Conservation (phyloP, 2,797 vertebrate species). For the Microcaecilia unicolor region DNA sequence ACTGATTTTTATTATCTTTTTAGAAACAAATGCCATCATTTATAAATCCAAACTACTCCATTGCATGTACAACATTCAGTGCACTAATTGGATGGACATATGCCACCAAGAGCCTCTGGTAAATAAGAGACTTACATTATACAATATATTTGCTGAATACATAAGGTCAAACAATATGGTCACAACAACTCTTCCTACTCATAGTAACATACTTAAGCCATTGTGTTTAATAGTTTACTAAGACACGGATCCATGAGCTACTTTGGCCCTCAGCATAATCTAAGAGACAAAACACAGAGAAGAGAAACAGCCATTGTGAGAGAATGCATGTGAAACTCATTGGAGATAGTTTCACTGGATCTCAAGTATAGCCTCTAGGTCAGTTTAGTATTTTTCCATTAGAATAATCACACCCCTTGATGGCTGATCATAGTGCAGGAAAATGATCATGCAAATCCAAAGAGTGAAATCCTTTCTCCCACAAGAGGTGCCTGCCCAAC, state of each 20-base stretch:
- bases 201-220: constrained; percentile 47
- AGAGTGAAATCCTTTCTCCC: constrained; percentile 38
- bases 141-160: constrained; percentile 57
- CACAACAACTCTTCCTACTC: constrained; percentile 45
- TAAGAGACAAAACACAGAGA: constrained; percentile 64
- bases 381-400: too few species aligned
- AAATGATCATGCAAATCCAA: constrained; percentile 80
- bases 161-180: constrained; percentile 55
- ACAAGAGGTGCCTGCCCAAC: constrained; percentile 56
- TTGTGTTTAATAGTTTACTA: constrained; percentile 33
- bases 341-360: constrained; percentile 23
- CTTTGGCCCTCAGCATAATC: constrained; percentile 57
- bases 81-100: constrained; percentile 74
- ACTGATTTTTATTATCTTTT: constrained; percentile 32
- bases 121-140: constrained; percentile 55
- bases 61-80: constrained; percentile 76
- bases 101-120: constrained; percentile 66
- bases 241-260: constrained; percentile 52
- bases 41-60: constrained; percentile 82
- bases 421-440: constrained; percentile 47
- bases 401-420: constrained; percentile 59
- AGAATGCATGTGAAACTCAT: constrained; percentile 45
- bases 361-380: constrained; percentile 22
- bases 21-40: constrained; percentile 66
- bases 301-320: constrained; percentile 49